Evolutionary conservation across 2,113 vertebrate genomes (phyloP).

Genomic region (Scomber scombrus): DNA sequence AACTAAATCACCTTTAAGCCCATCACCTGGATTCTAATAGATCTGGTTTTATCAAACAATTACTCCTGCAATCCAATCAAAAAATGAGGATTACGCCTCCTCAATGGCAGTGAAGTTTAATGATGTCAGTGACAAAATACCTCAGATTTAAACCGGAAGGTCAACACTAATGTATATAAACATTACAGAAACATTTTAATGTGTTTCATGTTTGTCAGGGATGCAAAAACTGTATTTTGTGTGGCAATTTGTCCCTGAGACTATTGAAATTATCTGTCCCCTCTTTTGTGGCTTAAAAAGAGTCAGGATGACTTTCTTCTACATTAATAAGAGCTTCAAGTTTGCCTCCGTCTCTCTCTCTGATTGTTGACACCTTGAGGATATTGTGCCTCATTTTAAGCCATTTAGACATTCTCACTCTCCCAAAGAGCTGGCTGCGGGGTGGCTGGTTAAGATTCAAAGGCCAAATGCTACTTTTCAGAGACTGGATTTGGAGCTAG

Average conservation of each 20-base stretch:
- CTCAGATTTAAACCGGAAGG: background rate
- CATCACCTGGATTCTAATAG: conserved; percentile 2
- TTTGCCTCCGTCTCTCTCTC: conserved; percentile 30
- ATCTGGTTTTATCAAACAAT: conserved; percentile 6
- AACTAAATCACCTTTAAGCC: background rate
- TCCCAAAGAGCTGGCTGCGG: conserved; percentile 18
- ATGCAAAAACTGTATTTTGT: too few relatives aligned
- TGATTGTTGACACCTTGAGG: conserved; percentile 45
- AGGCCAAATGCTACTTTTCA: conserved; percentile 19
- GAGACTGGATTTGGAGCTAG: conserved; percentile 27
- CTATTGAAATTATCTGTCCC: conserved; percentile 4
- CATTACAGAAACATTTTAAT: too few relatives aligned
- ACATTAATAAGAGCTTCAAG: conserved; percentile 29
- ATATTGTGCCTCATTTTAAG: conserved; percentile 41
- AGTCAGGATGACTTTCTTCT: conserved; percentile 30
- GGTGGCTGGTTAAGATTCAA: conserved; percentile 25
- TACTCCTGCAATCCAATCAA: conserved; percentile 10
- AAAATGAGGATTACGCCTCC: background rate
- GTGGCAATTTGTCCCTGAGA: conserved; percentile 31
- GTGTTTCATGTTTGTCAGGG: too few relatives aligned
- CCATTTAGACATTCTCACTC: conserved; percentile 44
- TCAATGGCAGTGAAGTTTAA: background rate
- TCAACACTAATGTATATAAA: background rate
- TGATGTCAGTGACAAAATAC: background rate
- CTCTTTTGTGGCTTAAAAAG: conserved; percentile 15